phyloP scores from a whole-genome alignment of 2,888 invertebrate species.

The Meandrusa payeni region DNA sequence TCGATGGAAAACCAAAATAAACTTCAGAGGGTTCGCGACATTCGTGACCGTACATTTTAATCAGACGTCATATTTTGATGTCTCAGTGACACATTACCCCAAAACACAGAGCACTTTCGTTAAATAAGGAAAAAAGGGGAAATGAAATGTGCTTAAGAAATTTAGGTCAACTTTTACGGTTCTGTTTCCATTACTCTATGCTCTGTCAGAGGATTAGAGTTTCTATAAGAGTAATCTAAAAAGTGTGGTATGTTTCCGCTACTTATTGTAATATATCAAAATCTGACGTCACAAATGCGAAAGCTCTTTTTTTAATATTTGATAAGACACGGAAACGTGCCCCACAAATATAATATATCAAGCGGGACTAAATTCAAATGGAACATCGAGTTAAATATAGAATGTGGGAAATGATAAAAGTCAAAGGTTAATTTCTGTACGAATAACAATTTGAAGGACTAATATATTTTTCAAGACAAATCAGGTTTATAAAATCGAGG shows the following conservation, averaged over 20 bases:
- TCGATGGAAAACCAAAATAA: neutral
- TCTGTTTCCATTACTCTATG: slow-evolving; percentile 16
- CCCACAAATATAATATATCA: slow-evolving; percentile 4
- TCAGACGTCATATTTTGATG: slow-evolving; percentile 14
- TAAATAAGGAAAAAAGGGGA: slow-evolving; percentile 19
- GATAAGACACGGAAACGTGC: slow-evolving; percentile 6
- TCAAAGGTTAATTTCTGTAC: too few relatives aligned
- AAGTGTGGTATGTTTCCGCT: neutral
- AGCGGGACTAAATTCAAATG: slow-evolving; percentile 4
- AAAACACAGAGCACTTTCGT: slow-evolving; percentile 15
- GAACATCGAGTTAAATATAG: slow-evolving; percentile 1
- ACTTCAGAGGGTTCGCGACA: slow-evolving; percentile 3
- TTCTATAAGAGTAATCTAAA: slow-evolving; percentile 4
- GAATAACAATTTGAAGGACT: too few relatives aligned
- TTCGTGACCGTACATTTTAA: slow-evolving; percentile 14
- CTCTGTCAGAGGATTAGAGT: slow-evolving; percentile 17
- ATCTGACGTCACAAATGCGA: slow-evolving; percentile 6
- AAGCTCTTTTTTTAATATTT: slow-evolving; percentile 17
- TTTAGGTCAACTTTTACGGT: slow-evolving; percentile 21
- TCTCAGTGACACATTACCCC: slow-evolving; percentile 6
- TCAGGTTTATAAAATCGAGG: too few relatives aligned
- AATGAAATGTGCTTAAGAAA: slow-evolving; percentile 18
- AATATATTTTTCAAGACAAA: too few relatives aligned
- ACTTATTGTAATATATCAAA: slow-evolving; percentile 7
- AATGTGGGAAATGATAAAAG: neutral